A percentile compares a stretch with the other conserved stretches of the same genome.
Conservation (phyloP, 1,140 invertebrate species). For the Drosophila tani region DNA sequence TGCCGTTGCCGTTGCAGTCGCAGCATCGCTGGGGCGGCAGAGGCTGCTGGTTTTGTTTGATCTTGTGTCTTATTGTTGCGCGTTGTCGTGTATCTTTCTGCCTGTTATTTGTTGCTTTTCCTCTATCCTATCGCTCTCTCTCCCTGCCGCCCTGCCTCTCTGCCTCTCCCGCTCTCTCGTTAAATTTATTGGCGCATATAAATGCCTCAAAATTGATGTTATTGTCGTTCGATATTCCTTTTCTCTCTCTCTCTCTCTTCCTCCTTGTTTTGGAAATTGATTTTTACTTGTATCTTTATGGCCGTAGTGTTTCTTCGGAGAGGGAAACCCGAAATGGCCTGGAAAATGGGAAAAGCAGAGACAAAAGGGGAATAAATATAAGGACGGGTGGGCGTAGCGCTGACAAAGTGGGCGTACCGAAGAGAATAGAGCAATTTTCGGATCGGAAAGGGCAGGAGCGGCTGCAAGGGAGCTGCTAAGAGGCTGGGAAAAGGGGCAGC, state of each 20-base stretch:
- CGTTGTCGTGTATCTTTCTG: conserved; percentile 68
- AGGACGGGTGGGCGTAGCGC: conserved; percentile 62
- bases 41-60: conserved; percentile 64
- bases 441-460: conserved; percentile 9
- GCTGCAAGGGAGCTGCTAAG: conserved; percentile 9
- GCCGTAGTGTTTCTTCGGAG: conserved; percentile 33
- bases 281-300: conserved; percentile 76
- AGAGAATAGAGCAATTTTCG: conserved; percentile 77
- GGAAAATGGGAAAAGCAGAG: conserved; percentile 47
- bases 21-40: conserved; percentile 32
- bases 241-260: conserved; percentile 24
- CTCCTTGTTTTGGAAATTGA: conserved; percentile 77
- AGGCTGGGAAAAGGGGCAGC: conserved; percentile 19
- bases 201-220: conserved; percentile 83
- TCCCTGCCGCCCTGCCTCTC: conserved; percentile 8
- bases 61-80: conserved; percentile 68
- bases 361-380: conserved; percentile 55
- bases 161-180: conserved; percentile 36
- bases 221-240: conserved; percentile 73
- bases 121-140: conserved; percentile 33
- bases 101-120: conserved; percentile 61
- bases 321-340: conserved; percentile 39
- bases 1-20: conserved; percentile 14
- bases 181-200: conserved; percentile 82
- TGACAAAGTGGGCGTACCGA: conserved; percentile 68